Evolutionary conservation across 2,797 vertebrate species (phyloP), one percentile per base, ranked within the genome.

Genomic region (Hippoglossus hippoglossus): DNA sequence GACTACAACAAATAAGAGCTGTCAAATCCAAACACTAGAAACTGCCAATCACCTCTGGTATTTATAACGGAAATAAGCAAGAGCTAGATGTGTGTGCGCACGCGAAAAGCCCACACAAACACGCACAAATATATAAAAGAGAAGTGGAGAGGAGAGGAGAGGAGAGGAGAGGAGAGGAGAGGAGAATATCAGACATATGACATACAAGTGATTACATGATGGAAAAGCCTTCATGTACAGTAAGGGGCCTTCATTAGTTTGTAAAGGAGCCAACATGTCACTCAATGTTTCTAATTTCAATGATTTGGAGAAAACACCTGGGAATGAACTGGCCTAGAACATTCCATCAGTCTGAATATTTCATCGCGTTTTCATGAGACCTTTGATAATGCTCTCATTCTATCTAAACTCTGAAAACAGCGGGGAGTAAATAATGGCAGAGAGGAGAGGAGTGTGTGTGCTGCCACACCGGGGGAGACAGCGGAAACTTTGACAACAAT

Each of bases 11-110:
- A 91, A 92, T 84, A 90, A 64, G 81, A 83, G 86, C 88, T 91
- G 93, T 91, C 92, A 90, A 77, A 78, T 31, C 44, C 71, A 64
- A 87, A 92, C 87, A 91, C 86, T 84, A 44, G 82, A 83, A 86
- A 76, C 76, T 87, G 93, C 79, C 93, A 92, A 78, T 92, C 87
- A 91, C 59, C 53, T 47, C 57, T 50, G 60, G 84, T 89, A 86
- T 89, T 90, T 89, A 90, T 83, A 87, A 86, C 67, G 71, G 67
- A 82, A 88, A 81, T 73, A 67, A 71, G 80, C 78, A 76, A 58
- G 61, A 71, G 71, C 63, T 15, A 75, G 62, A 76, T 69, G 75
- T 68, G 74, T 52, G 56, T 63, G 52, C 57, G 24, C 74, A 64
- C 63, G 80, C 31, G 44, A 15, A 15, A 56, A 57, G 49, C 58